Conservation (phyloP, 1,140 invertebrate species). For the Patella vulgata region DNA sequence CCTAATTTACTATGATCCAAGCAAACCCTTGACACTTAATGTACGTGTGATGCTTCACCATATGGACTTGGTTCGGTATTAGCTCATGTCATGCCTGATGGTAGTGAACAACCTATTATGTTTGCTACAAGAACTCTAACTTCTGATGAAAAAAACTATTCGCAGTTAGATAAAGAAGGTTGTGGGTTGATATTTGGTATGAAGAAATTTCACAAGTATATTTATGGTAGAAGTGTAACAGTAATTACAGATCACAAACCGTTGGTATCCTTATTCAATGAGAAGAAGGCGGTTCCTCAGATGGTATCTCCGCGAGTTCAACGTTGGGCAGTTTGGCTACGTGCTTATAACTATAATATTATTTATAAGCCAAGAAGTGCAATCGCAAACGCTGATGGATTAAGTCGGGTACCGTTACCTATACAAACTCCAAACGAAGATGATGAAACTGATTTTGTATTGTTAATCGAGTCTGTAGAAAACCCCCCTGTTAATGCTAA, state of each 20-base stretch:
- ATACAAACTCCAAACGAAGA: neutral
- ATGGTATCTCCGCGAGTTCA: slow-evolving; percentile 51
- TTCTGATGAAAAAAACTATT: slow-evolving; percentile 67
- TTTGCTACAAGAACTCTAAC: slow-evolving; percentile 66
- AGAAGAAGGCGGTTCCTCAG: slow-evolving; percentile 53
- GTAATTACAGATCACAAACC: slow-evolving; percentile 69
- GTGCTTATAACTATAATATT: slow-evolving; percentile 56
- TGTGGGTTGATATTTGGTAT: slow-evolving; percentile 68
- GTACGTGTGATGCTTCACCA: slow-evolving; percentile 68
- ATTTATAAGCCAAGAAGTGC: slow-evolving; percentile 55
- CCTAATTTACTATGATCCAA: slow-evolving; percentile 63
- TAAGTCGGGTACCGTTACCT: slow-evolving; percentile 48
- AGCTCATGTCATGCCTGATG: slow-evolving; percentile 60
- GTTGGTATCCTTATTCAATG: slow-evolving; percentile 61
- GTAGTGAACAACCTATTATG: slow-evolving; percentile 62
- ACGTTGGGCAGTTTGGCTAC: slow-evolving; percentile 45
- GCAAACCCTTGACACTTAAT: slow-evolving; percentile 60
- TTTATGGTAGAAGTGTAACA: slow-evolving; percentile 64
- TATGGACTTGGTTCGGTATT: slow-evolving; percentile 68
- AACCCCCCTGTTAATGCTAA: slow-evolving; percentile 11
- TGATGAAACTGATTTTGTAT: slow-evolving; percentile 11
- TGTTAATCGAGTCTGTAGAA: slow-evolving; percentile 17
- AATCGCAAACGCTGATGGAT: slow-evolving; percentile 59
- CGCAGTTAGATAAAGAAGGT: slow-evolving; percentile 70
- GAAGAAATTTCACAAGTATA: slow-evolving; percentile 69